phyloP scores from a whole-genome alignment of 2,797 vertebrate species.

The Hippocampus kuda region DNA sequence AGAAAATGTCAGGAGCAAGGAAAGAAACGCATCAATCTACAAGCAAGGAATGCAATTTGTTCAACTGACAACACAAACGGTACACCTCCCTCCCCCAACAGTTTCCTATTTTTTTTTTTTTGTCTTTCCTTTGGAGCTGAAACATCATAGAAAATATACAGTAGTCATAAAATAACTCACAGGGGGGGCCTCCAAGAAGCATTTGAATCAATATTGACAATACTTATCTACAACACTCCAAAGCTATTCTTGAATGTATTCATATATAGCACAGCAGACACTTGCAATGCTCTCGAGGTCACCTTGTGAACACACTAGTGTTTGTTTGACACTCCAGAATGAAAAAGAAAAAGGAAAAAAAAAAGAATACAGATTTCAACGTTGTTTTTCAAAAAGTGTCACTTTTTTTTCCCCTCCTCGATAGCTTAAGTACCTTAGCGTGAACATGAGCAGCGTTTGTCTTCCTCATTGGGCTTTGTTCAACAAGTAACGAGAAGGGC shows the following conservation, averaged over 20 bases:
- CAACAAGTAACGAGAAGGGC: constrained; percentile 49
- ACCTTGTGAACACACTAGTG: constrained; percentile 64
- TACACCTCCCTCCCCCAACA: constrained; percentile 74
- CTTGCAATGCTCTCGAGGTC: constrained; percentile 62
- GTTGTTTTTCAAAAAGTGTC: constrained; percentile 27
- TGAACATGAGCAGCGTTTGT: constrained; percentile 33
- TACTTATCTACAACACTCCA: constrained; percentile 76
- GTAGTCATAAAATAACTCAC: constrained; percentile 77
- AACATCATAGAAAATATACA: constrained; percentile 88
- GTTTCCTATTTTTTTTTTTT: constrained; percentile 42
- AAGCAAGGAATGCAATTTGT: constrained; percentile 77
- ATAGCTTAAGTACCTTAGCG: constrained; percentile 49
- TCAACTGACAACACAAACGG: constrained; percentile 71
- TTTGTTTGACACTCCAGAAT: constrained; percentile 64
- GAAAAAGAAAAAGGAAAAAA: constrained; percentile 21
- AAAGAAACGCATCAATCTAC: constrained; percentile 68
- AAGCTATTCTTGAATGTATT: constrained; percentile 70
- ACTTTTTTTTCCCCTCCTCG: constrained; percentile 47
- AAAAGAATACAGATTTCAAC: neutral
- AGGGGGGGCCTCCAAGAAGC: constrained; percentile 72
- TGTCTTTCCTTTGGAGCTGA: constrained; percentile 74
- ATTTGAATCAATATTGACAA: constrained; percentile 75
- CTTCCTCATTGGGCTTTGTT: constrained; percentile 54
- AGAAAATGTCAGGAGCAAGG: constrained; percentile 47
- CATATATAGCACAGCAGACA: constrained; percentile 71